A percentile compares a stretch with the other conserved stretches of the same genome.
Conservation (phyloP, 2,113 vertebrate genomes). For the Australoheros scitulus region DNA sequence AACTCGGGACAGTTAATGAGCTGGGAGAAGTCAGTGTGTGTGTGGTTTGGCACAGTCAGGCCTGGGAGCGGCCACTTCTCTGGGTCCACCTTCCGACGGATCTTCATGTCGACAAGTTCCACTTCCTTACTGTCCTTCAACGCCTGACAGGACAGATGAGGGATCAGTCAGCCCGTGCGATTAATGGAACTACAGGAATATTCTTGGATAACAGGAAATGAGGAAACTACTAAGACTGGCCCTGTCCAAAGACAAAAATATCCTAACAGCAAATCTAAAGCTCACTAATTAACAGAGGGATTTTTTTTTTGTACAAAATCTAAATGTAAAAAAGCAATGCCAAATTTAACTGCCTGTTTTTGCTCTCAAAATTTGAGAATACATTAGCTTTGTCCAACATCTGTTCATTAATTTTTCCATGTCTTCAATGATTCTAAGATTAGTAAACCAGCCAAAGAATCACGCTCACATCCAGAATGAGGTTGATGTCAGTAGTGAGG, state of each 20-base stretch:
- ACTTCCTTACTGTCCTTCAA: slow-evolving; percentile 96
- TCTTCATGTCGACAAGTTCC: slow-evolving; percentile 93
- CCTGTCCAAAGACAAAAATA: background rate
- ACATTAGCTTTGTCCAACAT: background rate
- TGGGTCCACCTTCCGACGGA: slow-evolving; percentile 92
- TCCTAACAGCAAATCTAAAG: background rate
- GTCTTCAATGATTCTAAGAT: background rate
- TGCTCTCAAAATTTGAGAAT: too few relatives aligned
- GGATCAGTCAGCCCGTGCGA: background rate
- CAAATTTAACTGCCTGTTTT: background rate
- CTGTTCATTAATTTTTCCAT: background rate
- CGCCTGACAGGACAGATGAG: slow-evolving; percentile 75
- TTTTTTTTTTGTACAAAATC: too few relatives aligned
- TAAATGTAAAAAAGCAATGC: background rate
- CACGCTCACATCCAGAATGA: slow-evolving; percentile 87
- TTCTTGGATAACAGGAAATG: fast-evolving
- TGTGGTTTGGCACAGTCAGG: slow-evolving; percentile 84
- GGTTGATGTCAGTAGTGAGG: slow-evolving; percentile 90
- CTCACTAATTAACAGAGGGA: background rate
- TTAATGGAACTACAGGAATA: background rate
- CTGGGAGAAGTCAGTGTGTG: slow-evolving; percentile 93
- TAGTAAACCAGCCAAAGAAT: background rate
- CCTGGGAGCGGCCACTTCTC: slow-evolving; percentile 95
- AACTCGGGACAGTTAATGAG: slow-evolving; percentile 98
- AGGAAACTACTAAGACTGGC: background rate